A percentile compares a stretch with the other conserved stretches of the same genome.
Evolutionary conservation across 2,797 vertebrate genomes (phyloP).

Genomic region (Acanthopagrus latus): DNA sequence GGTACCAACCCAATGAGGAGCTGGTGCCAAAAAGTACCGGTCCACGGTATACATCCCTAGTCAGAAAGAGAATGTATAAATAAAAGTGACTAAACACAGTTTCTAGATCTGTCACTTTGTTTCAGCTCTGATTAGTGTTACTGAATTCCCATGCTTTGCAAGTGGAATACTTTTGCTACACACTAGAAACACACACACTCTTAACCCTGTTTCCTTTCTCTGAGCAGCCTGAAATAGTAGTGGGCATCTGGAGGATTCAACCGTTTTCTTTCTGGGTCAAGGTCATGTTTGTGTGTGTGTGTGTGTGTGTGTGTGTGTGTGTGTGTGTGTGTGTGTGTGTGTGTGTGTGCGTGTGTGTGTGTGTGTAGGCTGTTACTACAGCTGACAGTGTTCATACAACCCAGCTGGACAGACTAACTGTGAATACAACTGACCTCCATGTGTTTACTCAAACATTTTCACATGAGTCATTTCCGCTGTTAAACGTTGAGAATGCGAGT

Average conservation of each 20-base stretch:
- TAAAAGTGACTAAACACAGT: not conserved
- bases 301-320: not conserved
- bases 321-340: not conserved
- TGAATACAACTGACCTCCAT: not conserved
- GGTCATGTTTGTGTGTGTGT: not conserved
- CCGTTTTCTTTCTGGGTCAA: conserved; percentile 46
- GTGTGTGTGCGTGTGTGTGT: conserved; percentile 9
- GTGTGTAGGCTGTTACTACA: conserved; percentile 13
- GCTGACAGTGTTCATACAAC: conserved; percentile 11
- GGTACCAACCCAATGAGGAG: no score
- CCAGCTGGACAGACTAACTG: conserved; percentile 16
- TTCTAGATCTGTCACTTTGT: conserved; percentile 7
- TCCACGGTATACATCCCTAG: no score
- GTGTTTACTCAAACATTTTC: conserved; percentile 2
- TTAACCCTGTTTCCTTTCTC: conserved; percentile 52
- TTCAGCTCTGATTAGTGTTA: conserved; percentile 38
- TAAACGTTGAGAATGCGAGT: not conserved
- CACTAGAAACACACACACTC: conserved; percentile 5
- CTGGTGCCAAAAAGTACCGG: no score
- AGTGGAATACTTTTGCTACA: conserved; percentile 32
- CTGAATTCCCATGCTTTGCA: conserved; percentile 70
- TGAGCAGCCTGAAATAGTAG: conserved; percentile 57
- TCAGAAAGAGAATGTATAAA: not conserved
- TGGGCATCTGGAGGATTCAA: conserved; percentile 58
- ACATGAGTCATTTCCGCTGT: conserved; percentile 11